Base-by-base conservation (phyloP, 2,113 vertebrate species). In the Austrofundulus limnaeus region DNA sequence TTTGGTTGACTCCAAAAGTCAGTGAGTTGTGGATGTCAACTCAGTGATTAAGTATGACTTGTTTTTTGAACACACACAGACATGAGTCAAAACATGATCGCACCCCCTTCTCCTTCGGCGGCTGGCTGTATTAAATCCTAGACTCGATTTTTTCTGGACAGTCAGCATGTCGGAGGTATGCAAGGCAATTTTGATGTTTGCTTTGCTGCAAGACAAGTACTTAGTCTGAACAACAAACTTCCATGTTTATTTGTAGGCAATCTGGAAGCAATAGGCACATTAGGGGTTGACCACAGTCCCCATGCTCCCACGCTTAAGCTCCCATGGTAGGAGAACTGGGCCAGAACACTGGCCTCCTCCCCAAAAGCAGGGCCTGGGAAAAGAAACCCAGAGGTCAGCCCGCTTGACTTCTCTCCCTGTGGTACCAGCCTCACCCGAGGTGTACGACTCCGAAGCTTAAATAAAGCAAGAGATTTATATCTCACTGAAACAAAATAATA, bases 201-300 rank as follows among this genome's bases (percentile, higher is more conserved):
- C 54, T 82, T 84, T 77, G 15, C 58, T 72, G 54, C 48, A 53
- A 59, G 57, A 64, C 50, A 66, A 50, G n/a, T 61, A 47, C 46
- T 72, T 39, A 74, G 42, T 76, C 72, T 76, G 39, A 76, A 71
- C 56, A 78, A 46, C 50, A 66, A 72, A 75, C 23, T 24, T 72
- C 23, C 76, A 37, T 34, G 25, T 28, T 60, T 38, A 77, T 85
- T 77, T 78, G 54, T 48, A 70, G 59, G 62, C 68, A 90, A 90
- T 91, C 90, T 92, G 89, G 90, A 92, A 90, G 85, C 75, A 91
- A 91, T 90, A 80, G 77, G 88, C 69, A 75, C 74, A 82, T 86
- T 85, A 86, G 79, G 47, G 76, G 75, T 75, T 85, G 87, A 89
- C 80, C 85, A 78, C 62, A 42, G 54, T 72, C 79, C 83, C 71